These are phyloP conservation scores for Aphidoletes aphidimyza DNA, from an alignment of 2,888 invertebrate genomes.

Conservation along the genomic window DNA sequence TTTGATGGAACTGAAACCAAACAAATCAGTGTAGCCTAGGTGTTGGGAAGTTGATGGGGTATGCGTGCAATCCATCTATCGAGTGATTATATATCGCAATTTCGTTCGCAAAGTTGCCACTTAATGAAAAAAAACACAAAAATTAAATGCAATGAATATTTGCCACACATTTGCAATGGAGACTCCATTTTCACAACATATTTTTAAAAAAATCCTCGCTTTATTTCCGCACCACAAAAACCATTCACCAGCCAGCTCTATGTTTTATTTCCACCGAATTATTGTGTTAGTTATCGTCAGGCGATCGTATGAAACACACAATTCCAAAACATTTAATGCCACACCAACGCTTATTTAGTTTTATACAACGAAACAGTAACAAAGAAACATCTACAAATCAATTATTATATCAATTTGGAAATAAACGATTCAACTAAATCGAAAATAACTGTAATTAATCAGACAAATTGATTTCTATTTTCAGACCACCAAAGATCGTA, in stretches of 20 bases:
- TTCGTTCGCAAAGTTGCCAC: neutral
- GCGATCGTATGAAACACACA: too few species aligned
- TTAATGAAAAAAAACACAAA: neutral
- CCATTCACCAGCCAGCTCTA: too few species aligned
- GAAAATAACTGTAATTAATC: neutral
- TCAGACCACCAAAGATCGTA: neutral
- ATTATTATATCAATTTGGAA: neutral
- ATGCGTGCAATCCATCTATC: neutral
- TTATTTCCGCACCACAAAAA: too few species aligned
- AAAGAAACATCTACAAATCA: neutral
- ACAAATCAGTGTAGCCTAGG: neutral
- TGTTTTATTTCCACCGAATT: too few species aligned
- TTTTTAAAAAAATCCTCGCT: neutral
- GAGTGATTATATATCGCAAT: neutral
- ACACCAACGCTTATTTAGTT: too few species aligned
- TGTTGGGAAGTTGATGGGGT: neutral
- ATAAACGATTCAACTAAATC: neutral
- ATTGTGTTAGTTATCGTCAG: too few species aligned
- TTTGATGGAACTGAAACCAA: neutral
- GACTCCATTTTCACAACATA: neutral
- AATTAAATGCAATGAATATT: conserved; percentile 17
- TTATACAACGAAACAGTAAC: too few species aligned
- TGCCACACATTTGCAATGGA: neutral
- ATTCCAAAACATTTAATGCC: too few species aligned
- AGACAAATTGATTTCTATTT: neutral